phyloP scores from a whole-genome alignment of 2,113 vertebrate genomes.

The Stegostoma tigrinum region DNA sequence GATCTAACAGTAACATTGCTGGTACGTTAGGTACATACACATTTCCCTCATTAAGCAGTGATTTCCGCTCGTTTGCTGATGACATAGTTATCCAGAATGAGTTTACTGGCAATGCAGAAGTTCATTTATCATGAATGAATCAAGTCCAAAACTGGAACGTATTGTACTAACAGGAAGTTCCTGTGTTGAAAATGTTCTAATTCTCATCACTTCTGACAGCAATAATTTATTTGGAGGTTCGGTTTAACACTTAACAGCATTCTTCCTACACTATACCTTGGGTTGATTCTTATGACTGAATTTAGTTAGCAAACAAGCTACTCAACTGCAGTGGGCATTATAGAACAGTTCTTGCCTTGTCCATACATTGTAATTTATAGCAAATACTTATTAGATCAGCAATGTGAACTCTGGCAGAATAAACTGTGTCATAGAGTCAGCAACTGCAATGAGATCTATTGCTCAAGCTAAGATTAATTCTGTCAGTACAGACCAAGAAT shows the following conservation, averaged over 20 bases:
- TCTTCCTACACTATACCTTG: background rate
- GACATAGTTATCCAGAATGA: background rate
- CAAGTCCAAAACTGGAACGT: background rate
- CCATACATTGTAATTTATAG: background rate
- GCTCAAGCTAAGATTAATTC: background rate
- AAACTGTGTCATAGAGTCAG: background rate
- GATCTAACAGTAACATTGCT: background rate
- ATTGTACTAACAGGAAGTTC: conserved; percentile 13
- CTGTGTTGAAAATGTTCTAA: background rate
- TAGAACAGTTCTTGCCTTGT: background rate
- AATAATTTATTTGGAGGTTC: background rate
- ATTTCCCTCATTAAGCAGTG: background rate
- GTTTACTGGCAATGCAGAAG: background rate
- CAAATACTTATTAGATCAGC: background rate
- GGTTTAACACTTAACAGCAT: background rate
- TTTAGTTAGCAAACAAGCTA: background rate
- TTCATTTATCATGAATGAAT: background rate
- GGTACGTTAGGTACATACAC: background rate
- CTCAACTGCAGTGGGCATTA: background rate
- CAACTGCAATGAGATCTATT: background rate
- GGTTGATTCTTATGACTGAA: background rate
- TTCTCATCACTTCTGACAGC: background rate
- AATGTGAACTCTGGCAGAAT: background rate
- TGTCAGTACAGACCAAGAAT: background rate
- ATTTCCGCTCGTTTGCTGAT: background rate